Evolutionary conservation across 2,888 invertebrate genomes (phyloP), one percentile per base, ranked within the genome.

Genomic region (Drosophila infuscata): DNA sequence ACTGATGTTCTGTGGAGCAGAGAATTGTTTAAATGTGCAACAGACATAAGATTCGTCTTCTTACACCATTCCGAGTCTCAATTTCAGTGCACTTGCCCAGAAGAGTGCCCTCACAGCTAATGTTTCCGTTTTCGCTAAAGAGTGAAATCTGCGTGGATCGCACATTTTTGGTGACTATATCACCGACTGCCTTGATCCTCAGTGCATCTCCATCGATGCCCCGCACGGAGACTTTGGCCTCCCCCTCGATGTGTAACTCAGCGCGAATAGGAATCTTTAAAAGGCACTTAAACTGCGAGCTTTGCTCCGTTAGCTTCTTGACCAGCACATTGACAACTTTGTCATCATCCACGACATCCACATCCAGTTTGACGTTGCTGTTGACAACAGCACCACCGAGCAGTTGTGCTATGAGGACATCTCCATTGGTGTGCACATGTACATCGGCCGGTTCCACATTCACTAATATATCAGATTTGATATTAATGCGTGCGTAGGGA

Each of bases 241-340:
- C 73, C 1, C 82, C 74, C 0, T 82, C 81, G 4, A 93, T 83
- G 25, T 89, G 49, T 4, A 93, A 68, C 66, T 92, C 88, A 0
- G 92, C 89, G 15, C 91, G 87, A 3, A 93, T 77, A 0, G 93
- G 93, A 8, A 93, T 82, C 29, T 89, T 91, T 1, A 93, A 54
- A 12, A 81, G 64, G 62, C 91, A 91, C 53, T 78, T 79, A 29
- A 87, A 83, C 15, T 83, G 58, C 0, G 75, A 69, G 2, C 66
- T 66, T 20, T 62, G 25, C 8, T 70, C 17, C 4, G 35, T 66
- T 43, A 79, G 17, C 35, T 88, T 83, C 38, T 71, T 81, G 20
- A 89, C 64, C 6, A 73, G 25, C 1, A 91, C 82, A 63, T 84
- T 82, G 2, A 91, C 83, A 15, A 64, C 46, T 41, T 90, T 79